Conservation (phyloP, 2,113 vertebrate species). For the Speoplatyrhinus poulsoni region DNA sequence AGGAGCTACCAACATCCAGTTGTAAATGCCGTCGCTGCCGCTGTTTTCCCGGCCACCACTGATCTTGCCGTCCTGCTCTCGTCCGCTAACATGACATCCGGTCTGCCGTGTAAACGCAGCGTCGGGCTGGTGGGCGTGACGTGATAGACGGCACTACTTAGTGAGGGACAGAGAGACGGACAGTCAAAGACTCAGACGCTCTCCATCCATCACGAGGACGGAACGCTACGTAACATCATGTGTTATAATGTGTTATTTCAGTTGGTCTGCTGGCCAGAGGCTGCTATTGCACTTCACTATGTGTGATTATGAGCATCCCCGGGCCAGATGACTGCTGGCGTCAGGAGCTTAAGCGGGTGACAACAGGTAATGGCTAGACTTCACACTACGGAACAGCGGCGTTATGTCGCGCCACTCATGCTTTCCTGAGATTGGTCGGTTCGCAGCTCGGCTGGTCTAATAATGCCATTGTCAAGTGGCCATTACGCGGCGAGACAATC, state of each 20-base stretch:
- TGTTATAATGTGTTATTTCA: constrained; percentile 37
- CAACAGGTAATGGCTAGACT: constrained; percentile 36
- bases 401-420: neutral
- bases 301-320: constrained; percentile 10
- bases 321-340: constrained; percentile 8
- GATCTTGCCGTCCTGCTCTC: too few relatives aligned
- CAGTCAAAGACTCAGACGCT: constrained; percentile 35
- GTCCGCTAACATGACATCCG: too few relatives aligned
- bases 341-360: constrained; percentile 57
- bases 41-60: too few relatives aligned
- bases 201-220: constrained; percentile 39
- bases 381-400: neutral
- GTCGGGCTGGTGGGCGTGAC: too few relatives aligned
- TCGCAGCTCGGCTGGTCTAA: constrained; percentile 18
- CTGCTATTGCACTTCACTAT: constrained; percentile 6
- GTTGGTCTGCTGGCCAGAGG: constrained; percentile 21
- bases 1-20: too few relatives aligned
- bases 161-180: constrained; percentile 26
- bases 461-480: constrained; percentile 2
- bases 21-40: too few relatives aligned
- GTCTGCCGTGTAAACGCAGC: too few relatives aligned
- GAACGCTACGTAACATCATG: constrained; percentile 46
- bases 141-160: constrained; percentile 21
- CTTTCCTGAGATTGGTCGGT: constrained; percentile 3
- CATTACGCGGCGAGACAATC: constrained; percentile 15